Conservation (phyloP, 2,888 invertebrate genomes). For the Glaucopsyche alexis region DNA sequence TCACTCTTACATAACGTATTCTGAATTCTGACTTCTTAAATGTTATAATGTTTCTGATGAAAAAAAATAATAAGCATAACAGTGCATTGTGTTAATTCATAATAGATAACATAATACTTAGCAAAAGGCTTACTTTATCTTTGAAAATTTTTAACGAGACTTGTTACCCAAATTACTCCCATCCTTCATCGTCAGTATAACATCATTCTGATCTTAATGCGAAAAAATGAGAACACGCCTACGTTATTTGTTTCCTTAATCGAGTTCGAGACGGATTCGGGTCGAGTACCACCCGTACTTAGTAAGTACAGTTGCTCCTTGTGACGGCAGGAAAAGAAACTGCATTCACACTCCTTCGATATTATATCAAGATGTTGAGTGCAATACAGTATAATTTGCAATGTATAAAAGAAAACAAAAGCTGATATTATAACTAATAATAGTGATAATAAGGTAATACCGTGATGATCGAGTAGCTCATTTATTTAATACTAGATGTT, state of each 20-base stretch:
- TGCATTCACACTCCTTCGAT: background rate
- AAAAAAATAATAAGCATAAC: too few relatives aligned
- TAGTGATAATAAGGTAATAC: too few relatives aligned
- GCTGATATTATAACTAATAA: too few relatives aligned
- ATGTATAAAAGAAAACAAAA: background rate
- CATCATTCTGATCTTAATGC: constrained; percentile 41
- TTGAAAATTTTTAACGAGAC: background rate
- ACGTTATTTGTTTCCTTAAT: constrained; percentile 48
- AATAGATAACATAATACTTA: too few relatives aligned
- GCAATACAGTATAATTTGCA: background rate
- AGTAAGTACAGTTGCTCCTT: constrained; percentile 8
- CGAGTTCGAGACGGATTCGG: constrained; percentile 46
- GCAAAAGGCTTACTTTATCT: too few relatives aligned
- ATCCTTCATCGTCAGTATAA: constrained; percentile 44
- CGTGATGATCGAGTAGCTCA: too few relatives aligned
- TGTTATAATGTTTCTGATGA: too few relatives aligned
- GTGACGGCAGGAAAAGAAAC: constrained; percentile 28
- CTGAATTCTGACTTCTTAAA: too few relatives aligned
- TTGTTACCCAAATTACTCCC: background rate
- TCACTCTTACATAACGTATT: too few relatives aligned
- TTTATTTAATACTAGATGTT: too few relatives aligned
- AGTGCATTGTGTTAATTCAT: too few relatives aligned
- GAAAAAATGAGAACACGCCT: constrained; percentile 49
- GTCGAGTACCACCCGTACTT: constrained; percentile 41
- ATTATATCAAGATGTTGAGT: background rate